phyloP scores from a whole-genome alignment of 1,140 invertebrate species.

The Dinoponera quadriceps region DNA sequence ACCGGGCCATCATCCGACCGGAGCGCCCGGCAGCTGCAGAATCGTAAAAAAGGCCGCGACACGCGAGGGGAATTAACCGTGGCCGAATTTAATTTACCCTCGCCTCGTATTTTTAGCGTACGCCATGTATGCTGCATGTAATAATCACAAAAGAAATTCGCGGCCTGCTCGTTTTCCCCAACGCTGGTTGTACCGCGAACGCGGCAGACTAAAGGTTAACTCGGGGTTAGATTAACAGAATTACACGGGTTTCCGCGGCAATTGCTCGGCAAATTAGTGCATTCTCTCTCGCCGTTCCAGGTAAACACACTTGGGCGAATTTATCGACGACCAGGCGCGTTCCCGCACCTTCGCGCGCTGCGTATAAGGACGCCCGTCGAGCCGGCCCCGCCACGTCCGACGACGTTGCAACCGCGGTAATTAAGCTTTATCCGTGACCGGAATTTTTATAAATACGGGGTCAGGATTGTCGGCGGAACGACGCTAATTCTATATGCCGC shows the following conservation, averaged over 20 bases:
- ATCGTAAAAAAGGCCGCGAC: no score
- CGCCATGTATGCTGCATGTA: no score
- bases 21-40: no score
- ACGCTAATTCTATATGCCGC: not conserved
- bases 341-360: not conserved
- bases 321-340: not conserved
- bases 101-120: no score
- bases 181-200: not conserved
- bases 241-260: not conserved
- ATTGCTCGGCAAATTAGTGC: conserved; percentile 32
- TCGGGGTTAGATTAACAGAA: conserved; percentile 5
- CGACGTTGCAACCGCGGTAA: not conserved
- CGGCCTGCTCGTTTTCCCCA: no score
- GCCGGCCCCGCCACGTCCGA: no score
- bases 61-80: no score
- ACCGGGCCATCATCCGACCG: not conserved
- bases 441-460: not conserved
- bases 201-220: no score
- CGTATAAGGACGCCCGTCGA: not conserved
- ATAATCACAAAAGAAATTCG: no score
- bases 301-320: conserved; percentile 5
- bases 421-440: conserved; percentile 27
- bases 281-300: not conserved
- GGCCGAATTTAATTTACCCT: no score
- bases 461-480: not conserved